A percentile compares a stretch with the other conserved stretches of the same genome.
Evolutionary conservation across 2,888 invertebrate genomes (phyloP).

Genomic region (Drosophila emarginata): DNA sequence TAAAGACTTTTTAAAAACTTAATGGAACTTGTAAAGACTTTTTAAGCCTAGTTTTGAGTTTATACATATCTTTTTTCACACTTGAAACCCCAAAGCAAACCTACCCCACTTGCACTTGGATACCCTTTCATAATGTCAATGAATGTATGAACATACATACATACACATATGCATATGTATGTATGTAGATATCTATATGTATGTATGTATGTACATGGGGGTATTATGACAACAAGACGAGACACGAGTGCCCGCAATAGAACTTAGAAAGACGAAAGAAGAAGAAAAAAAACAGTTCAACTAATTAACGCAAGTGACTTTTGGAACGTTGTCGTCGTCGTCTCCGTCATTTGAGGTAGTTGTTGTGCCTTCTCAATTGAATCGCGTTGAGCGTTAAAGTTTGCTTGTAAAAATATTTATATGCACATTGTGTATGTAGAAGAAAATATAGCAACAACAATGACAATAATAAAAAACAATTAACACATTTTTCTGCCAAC

Average conservation of each 20-base stretch:
- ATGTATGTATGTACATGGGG: neutral
- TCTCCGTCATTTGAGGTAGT: constrained; percentile 12
- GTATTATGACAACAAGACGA: constrained; percentile 25
- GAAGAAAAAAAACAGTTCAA: constrained; percentile 32
- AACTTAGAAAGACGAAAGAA: constrained; percentile 22
- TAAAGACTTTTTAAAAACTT: too few relatives aligned
- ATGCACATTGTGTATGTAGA: neutral
- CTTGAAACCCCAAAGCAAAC: neutral
- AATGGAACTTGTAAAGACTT: too few relatives aligned
- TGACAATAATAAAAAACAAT: constrained; percentile 48
- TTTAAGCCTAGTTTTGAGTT: too few relatives aligned
- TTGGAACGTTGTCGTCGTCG: constrained; percentile 50
- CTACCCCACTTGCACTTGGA: neutral
- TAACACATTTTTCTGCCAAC: constrained; percentile 63
- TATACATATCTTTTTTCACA: neutral
- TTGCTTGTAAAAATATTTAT: constrained; percentile 44
- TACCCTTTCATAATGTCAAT: neutral
- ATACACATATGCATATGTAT: neutral
- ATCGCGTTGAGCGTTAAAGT: constrained; percentile 34
- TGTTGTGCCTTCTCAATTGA: constrained; percentile 39
- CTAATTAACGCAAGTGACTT: constrained; percentile 67
- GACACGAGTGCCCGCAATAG: constrained; percentile 7
- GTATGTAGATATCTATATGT: neutral
- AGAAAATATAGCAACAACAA: neutral
- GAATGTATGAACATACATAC: neutral